These are phyloP conservation scores for Peromyscus attwateri DNA, from an alignment of 2,797 vertebrate species.

Conservation along the genomic window DNA sequence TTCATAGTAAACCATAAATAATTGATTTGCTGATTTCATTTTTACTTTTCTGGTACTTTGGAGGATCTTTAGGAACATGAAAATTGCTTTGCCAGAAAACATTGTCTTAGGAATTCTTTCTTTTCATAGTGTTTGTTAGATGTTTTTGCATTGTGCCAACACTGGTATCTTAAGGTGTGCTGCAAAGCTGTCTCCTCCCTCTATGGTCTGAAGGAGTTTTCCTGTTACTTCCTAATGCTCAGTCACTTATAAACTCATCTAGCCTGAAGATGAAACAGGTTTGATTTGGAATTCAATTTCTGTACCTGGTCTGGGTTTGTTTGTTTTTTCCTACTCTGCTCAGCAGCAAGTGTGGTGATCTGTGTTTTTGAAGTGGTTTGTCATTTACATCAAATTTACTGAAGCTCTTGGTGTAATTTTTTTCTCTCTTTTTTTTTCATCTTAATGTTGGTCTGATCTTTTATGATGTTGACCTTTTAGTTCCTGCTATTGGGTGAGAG, in stretches of 20 bases:
- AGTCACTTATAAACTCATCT: neutral
- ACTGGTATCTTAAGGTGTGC: neutral
- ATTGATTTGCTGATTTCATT: neutral
- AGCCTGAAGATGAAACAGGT: neutral
- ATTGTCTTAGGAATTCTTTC: neutral
- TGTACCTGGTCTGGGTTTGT: neutral
- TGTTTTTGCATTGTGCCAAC: neutral
- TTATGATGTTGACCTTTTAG: neutral
- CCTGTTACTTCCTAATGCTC: neutral
- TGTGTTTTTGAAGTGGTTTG: neutral
- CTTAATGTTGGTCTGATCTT: neutral
- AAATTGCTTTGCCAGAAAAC: neutral
- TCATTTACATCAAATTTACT: neutral
- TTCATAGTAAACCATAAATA: neutral
- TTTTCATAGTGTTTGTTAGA: neutral
- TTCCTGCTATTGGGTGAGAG: neutral
- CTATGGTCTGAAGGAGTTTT: neutral
- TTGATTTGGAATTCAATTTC: slow-evolving; percentile 11
- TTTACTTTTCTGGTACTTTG: neutral
- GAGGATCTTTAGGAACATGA: neutral
- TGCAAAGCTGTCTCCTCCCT: neutral
- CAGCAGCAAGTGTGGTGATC: neutral
- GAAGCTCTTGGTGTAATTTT: neutral
- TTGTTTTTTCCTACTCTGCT: neutral
- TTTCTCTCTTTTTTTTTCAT: neutral